Base-by-base conservation (phyloP, 2,888 invertebrate genomes). In the Cataglyphis livida region DNA sequence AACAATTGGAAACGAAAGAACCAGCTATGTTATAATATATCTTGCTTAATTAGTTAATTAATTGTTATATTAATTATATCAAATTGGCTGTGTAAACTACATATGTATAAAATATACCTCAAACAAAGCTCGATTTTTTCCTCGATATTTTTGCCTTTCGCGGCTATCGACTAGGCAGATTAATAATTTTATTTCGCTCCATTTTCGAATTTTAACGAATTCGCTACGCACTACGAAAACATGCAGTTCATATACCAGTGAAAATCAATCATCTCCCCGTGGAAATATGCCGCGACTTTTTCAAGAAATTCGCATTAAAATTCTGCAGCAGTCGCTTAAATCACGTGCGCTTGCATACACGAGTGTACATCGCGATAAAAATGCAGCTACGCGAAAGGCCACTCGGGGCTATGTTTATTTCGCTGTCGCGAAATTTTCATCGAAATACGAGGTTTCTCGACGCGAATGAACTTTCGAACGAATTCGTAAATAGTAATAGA, bases 401-500 rank as follows among this genome's bases (percentile, higher is more conserved):
- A 61, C 71, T 32, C 32, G 44, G 10, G 12, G 35, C 59, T 44
- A 71, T 78, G 59, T 78, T 78, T 78, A 78, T 78, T 70, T 78
- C 59, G 70, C 57, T 65, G 18, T 25, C 44, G 59, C 70, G 25
- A 70, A 44, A 70, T 78, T 54, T 59, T 32, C 59, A 18, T 32
- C 44, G 59, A 78, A 59, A 71, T 78, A 71, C 25, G 71, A 78
- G 41, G 25, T 78, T 71, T 78, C 71, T 21, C 41, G 59, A 66
- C 59, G 59, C 59, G 68, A 78, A 70, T 70, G 35, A 59, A 78
- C 71, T 71, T 78, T 7, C 78, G 78, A 78, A 54, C 57, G 78
- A 61, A 71, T 78, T 78, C 59, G 15, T 32, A 71, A 78, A 71
- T 61, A 79, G 78, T 25, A 25, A 25, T 25, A 25, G 25, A 25